Evolutionary conservation across 2,797 vertebrate genomes (phyloP), one percentile per base, ranked within the genome.

Genomic region (Sebastes umbrosus): DNA sequence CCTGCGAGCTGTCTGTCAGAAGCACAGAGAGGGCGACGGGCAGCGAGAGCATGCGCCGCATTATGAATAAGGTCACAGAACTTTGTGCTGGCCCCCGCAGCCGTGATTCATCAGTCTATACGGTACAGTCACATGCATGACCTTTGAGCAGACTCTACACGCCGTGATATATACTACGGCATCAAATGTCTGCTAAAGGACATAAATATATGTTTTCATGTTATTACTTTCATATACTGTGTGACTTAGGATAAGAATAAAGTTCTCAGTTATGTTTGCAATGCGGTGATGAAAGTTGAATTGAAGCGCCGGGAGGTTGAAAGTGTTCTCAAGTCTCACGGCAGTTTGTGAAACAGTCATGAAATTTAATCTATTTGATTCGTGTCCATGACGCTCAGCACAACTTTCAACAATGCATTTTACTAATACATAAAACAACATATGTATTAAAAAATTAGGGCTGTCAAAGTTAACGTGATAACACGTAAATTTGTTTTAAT

Each of bases 1-100:
- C 90, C 95, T 96, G 95, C 80, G 84, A 46, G 64, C 90, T 84
- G 87, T 94, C 93, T 4, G 69, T 96, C 94, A 94, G 70, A 82
- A 72, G 63, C 70, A 80, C 39, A 70, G 55, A 32, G 29, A 66
- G 62, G 63, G 63, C 16, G 12, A 75, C 77, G 22, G 67, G 54
- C 75, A 46, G 66, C 25, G 39, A 69, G 60, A 62, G 39, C 79
- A 73, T 32, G 13, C 24, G 54, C 68, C 55, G 20, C 39, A 62
- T 77, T 50, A 66, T 85, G 66, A 83, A 75, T 58, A 82, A 80
- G 89, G 83, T 90, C 87, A 84, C 25, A 59, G 54, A 54, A 67
- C 84, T 67, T 58, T 55, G 2, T 0, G 64, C 2, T 4, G 57
- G 58, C 63, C 58, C 68, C 22, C 20, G 34, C 46, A 81, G 74